A percentile compares a stretch with the other conserved stretches of the same genome.
These are phyloP conservation scores for Schrankia costaestrigalis DNA, from an alignment of 2,888 invertebrate genomes.

Conservation along the genomic window DNA sequence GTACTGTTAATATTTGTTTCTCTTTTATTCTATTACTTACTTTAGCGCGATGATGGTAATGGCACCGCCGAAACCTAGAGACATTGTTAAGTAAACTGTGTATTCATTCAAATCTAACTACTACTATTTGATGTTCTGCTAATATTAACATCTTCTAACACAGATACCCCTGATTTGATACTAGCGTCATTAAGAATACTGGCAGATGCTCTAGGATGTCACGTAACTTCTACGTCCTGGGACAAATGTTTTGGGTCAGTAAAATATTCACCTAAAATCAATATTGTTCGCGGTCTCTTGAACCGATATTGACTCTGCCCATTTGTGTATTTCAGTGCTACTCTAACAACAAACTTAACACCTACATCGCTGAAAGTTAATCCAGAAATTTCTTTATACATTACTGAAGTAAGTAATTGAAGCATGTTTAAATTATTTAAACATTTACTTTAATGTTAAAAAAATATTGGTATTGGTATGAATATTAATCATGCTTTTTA, in stretches of 20 bases:
- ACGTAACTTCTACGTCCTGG: constrained; percentile 90
- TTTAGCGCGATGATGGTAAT: too few species aligned
- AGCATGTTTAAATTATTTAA: neutral
- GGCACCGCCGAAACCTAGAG: too few species aligned
- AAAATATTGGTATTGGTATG: too few species aligned
- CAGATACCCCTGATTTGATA: constrained; percentile 85
- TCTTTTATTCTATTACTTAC: too few species aligned
- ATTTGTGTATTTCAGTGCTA: constrained; percentile 56
- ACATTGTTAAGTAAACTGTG: too few species aligned
- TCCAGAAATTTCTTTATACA: constrained; percentile 63
- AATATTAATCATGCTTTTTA: too few species aligned
- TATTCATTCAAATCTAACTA: too few species aligned
- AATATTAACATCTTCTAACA: constrained; percentile 12
- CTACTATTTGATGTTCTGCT: too few species aligned
- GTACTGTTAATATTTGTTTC: too few species aligned
- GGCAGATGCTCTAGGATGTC: constrained; percentile 88
- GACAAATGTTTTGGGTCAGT: constrained; percentile 82
- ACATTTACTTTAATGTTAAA: neutral
- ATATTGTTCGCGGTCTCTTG: too few species aligned
- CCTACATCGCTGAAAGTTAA: constrained; percentile 57
- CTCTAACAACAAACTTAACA: constrained; percentile 61
- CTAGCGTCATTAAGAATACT: constrained; percentile 86
- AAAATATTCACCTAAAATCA: neutral
- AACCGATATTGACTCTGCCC: too few species aligned
- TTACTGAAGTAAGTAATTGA: constrained; percentile 59